A percentile compares a stretch with the other conserved stretches of the same genome.
These are phyloP conservation scores for Microctonus hyperodae DNA, from an alignment of 2,888 invertebrate species.

Conservation along the genomic window DNA sequence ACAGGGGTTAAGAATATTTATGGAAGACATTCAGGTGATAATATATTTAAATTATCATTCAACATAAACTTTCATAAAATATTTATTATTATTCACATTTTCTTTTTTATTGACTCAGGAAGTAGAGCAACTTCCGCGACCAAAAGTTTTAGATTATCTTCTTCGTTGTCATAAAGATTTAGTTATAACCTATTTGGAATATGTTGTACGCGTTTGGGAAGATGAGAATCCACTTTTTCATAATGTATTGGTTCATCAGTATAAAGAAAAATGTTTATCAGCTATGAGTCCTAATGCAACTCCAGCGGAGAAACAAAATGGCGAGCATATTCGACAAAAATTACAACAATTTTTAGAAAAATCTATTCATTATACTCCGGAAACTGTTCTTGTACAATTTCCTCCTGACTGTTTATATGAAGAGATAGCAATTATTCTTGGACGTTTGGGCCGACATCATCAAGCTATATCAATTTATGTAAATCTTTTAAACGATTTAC, in stretches of 20 bases:
- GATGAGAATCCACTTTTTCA: constrained; percentile 88
- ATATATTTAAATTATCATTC: constrained; percentile 2
- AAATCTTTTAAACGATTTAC: constrained; percentile 81
- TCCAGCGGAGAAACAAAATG: constrained; percentile 63
- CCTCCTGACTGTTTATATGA: constrained; percentile 86
- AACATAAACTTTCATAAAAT: no score
- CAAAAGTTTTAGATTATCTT: constrained; percentile 87
- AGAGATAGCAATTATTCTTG: constrained; percentile 93
- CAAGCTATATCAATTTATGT: constrained; percentile 93
- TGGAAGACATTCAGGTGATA: constrained; percentile 59
- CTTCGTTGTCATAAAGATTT: constrained; percentile 80
- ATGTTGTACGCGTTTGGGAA: constrained; percentile 89
- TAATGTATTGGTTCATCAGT: constrained; percentile 88
- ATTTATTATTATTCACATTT: constrained; percentile 10
- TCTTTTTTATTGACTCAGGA: constrained; percentile 65
- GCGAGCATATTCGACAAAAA: constrained; percentile 68
- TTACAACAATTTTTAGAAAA: constrained; percentile 82
- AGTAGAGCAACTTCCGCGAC: constrained; percentile 88
- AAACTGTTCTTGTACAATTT: constrained; percentile 85
- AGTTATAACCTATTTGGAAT: constrained; percentile 93
- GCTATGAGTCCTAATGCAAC: constrained; percentile 55
- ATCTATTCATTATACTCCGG: constrained; percentile 84
- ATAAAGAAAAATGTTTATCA: constrained; percentile 73
- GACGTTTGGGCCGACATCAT: constrained; percentile 89
- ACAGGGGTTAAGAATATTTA: constrained; percentile 81